Conservation (phyloP, 2,797 vertebrate species). For the Novumbra hubbsi region DNA sequence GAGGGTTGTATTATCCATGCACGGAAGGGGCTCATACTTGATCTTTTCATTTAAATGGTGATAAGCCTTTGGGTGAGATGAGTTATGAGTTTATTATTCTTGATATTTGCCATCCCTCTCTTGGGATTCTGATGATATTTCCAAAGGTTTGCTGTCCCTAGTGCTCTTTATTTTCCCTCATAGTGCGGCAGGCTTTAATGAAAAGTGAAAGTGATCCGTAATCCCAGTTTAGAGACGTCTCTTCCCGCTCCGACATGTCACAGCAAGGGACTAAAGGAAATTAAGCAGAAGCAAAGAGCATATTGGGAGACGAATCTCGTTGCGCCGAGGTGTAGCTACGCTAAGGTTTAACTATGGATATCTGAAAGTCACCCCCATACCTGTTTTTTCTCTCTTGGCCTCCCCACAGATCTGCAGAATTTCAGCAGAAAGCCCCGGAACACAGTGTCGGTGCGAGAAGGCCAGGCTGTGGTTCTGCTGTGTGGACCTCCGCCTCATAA, state of each 20-base stretch:
- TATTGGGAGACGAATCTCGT: slow-evolving; percentile 28
- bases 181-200: slow-evolving; percentile 64
- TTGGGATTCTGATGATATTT: slow-evolving; percentile 61
- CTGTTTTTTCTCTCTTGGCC: slow-evolving; percentile 25
- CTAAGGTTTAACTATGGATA: slow-evolving; percentile 32
- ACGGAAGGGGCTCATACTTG: neutral
- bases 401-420: slow-evolving; percentile 85
- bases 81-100: slow-evolving; percentile 40
- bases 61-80: slow-evolving; percentile 38
- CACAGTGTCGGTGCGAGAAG: slow-evolving; percentile 85
- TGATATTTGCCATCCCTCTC: slow-evolving; percentile 61
- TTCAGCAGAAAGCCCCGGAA: slow-evolving; percentile 85
- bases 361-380: slow-evolving; percentile 7
- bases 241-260: slow-evolving; percentile 15
- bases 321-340: neutral
- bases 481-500: slow-evolving; percentile 89
- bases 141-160: slow-evolving; percentile 46
- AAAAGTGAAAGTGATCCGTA: slow-evolving; percentile 63
- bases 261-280: slow-evolving; percentile 19
- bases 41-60: slow-evolving; percentile 8
- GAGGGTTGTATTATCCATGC: neutral
- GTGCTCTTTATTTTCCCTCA: slow-evolving; percentile 49
- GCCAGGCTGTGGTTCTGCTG: slow-evolving; percentile 92
- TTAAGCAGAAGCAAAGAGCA: slow-evolving; percentile 21
- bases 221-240: slow-evolving; percentile 26